Conservation (phyloP, 1,140 invertebrate species). For the Thaumetopoea pityocampa region DNA sequence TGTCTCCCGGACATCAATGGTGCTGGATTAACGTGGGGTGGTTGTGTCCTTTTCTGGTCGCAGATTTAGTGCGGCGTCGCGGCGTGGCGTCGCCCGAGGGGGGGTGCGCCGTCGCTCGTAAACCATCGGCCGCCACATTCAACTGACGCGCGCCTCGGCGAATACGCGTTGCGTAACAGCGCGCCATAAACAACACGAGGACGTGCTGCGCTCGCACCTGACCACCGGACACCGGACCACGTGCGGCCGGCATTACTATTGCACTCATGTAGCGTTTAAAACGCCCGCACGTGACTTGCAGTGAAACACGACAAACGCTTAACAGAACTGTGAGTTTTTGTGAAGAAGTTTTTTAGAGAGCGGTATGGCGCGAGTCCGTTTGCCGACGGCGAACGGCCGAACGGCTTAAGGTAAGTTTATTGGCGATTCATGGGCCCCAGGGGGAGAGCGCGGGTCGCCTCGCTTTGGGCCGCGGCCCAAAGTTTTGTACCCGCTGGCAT, state of each 20-base stretch:
- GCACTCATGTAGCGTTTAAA: slow-evolving; percentile 64
- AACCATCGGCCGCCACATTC: slow-evolving; percentile 75
- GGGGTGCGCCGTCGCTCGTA: slow-evolving; percentile 69
- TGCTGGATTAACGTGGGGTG: slow-evolving; percentile 63
- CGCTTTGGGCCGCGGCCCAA: slow-evolving; percentile 54
- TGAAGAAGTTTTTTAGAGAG: slow-evolving; percentile 58
- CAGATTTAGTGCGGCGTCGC: slow-evolving; percentile 73
- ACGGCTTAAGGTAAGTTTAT: slow-evolving; percentile 73
- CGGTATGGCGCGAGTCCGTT: slow-evolving; percentile 59
- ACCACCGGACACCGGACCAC: slow-evolving; percentile 42
- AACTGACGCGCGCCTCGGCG: slow-evolving; percentile 72
- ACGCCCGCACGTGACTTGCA: slow-evolving; percentile 68
- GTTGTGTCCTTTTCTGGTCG: slow-evolving; percentile 67
- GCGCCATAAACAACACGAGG: slow-evolving; percentile 70
- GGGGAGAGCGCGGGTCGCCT: slow-evolving; percentile 43
- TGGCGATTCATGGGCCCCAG: slow-evolving; percentile 63
- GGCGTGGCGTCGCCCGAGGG: slow-evolving; percentile 60
- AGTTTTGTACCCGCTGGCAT: slow-evolving; percentile 42
- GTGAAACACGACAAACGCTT: slow-evolving; percentile 60
- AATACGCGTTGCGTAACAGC: slow-evolving; percentile 73
- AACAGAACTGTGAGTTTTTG: slow-evolving; percentile 61
- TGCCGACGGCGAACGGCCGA: slow-evolving; percentile 65
- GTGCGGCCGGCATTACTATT: slow-evolving; percentile 65
- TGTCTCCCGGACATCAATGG: slow-evolving; percentile 62
- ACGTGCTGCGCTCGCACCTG: slow-evolving; percentile 51